phyloP scores from a whole-genome alignment of 2,113 vertebrate genomes.

The Xiphorhynchus elegans region DNA sequence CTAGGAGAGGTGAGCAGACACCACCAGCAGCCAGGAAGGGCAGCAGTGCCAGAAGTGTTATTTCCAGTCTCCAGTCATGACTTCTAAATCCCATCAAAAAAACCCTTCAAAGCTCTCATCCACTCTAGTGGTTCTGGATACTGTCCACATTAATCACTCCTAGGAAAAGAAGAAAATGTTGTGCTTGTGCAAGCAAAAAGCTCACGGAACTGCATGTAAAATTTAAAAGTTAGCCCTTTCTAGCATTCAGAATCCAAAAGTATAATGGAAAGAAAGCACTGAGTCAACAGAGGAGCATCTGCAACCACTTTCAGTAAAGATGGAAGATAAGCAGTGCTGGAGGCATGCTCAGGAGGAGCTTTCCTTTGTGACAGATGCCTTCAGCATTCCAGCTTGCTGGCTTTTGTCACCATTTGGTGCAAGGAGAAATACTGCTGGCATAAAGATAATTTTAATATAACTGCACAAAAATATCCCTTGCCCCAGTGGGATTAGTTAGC shows the following conservation, averaged over 20 bases:
- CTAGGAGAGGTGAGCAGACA: conserved; percentile 40
- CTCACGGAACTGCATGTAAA: background rate
- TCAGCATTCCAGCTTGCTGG: background rate
- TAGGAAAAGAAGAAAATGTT: background rate
- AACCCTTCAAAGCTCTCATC: conserved; percentile 7
- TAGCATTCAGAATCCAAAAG: background rate
- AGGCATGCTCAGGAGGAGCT: background rate
- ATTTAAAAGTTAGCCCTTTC: background rate
- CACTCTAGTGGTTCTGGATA: conserved; percentile 9
- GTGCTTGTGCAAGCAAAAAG: conserved; percentile 34
- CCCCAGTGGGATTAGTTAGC: background rate
- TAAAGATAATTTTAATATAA: background rate
- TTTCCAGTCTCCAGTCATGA: conserved; percentile 13
- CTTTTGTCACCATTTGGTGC: background rate
- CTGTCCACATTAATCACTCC: background rate
- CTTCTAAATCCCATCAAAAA: background rate
- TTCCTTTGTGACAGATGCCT: background rate
- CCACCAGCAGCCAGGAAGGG: conserved; percentile 12
- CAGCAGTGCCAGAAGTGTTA: conserved; percentile 2
- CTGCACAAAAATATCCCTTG: background rate
- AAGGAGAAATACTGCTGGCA: background rate
- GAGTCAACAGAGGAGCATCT: conserved; percentile 28
- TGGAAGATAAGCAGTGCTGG: background rate
- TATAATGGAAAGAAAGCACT: conserved; percentile 1
- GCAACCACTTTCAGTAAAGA: conserved; percentile 27